Evolutionary conservation across 1,140 invertebrate genomes (phyloP).

Genomic region (Meloidogyne hapla): DNA sequence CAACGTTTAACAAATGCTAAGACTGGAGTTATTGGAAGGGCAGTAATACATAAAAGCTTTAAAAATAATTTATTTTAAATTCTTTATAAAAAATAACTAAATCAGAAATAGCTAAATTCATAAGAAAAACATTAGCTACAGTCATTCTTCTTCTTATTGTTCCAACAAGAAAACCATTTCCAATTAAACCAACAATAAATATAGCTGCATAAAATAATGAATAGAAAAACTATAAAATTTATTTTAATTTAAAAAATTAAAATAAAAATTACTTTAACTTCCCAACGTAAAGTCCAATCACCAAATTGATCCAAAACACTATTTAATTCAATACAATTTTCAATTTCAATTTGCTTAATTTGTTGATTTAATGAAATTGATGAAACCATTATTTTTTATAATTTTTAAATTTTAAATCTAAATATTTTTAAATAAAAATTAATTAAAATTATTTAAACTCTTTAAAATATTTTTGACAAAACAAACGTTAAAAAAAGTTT

Average conservation of each 20-base stretch:
- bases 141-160: slow-evolving; percentile 53
- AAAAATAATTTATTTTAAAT: slow-evolving; percentile 26
- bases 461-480: no score
- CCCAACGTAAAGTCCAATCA: slow-evolving; percentile 54
- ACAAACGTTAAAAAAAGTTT: no score
- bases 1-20: slow-evolving; percentile 59
- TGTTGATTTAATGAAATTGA: not conserved
- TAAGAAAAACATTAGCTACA: slow-evolving; percentile 58
- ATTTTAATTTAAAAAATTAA: slow-evolving; percentile 9
- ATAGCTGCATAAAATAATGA: slow-evolving; percentile 57
- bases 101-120: slow-evolving; percentile 62
- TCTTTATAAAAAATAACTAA: slow-evolving; percentile 42
- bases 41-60: slow-evolving; percentile 63
- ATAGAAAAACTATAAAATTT: slow-evolving; percentile 51
- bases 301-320: slow-evolving; percentile 47
- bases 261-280: slow-evolving; percentile 48
- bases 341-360: not conserved
- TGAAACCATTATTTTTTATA: not conserved
- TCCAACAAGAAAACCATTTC: slow-evolving; percentile 60
- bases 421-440: not conserved
- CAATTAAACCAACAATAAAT: slow-evolving; percentile 60
- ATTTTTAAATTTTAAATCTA: not conserved
- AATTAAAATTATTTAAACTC: no score
- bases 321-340: slow-evolving; percentile 54
- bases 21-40: slow-evolving; percentile 62